Evolutionary conservation across 2,797 vertebrate genomes (phyloP), one percentile per base, ranked within the genome.

Genomic region (Brotogeris chrysoptera): DNA sequence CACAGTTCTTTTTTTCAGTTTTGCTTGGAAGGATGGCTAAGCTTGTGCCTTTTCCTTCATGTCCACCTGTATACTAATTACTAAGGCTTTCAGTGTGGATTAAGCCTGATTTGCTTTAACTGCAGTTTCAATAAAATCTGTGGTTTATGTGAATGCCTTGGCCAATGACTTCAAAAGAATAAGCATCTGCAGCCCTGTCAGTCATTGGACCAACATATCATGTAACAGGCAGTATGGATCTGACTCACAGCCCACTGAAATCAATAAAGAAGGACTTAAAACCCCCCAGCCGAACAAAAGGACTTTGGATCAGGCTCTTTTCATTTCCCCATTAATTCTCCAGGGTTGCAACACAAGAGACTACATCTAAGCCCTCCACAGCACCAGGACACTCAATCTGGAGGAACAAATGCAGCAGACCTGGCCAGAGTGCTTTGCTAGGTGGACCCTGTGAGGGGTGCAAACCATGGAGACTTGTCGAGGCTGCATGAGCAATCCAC

Each of bases 1-100:
- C 93, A 97, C 95, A 97, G 97, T 96, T 97, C 94, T 97, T 98
- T 97, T 96, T 96, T 97, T 97, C 92, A 74, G 92, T 95, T 97
- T 98, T 98, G 91, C 97, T 96, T 96, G 95, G 96, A 95, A 98
- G 91, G 90, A 95, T 96, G 90, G 96, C 95, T 97, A 97, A 98
- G 96, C 92, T 96, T 96, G 97, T 98, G 96, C 95, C 84, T 98
- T 97, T 98, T 98, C 95, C 97, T 81, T 94, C 89, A 66, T 96
- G 95, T 97, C 98, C 98, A 98, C 98, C 97, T 97, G 96, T 93
- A 96, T 96, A 93, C 97, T 98, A 98, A 98, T 98, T 98, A 98
- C 96, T 95, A 88, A 97, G 93, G 94, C 90, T 98, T 97, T 98
- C 96, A 90, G 90, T 83, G 91, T 93, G 98, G 91, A 97, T 97